These are phyloP conservation scores for Dysdera silvatica DNA, from an alignment of 1,140 invertebrate species.

Conservation along the genomic window DNA sequence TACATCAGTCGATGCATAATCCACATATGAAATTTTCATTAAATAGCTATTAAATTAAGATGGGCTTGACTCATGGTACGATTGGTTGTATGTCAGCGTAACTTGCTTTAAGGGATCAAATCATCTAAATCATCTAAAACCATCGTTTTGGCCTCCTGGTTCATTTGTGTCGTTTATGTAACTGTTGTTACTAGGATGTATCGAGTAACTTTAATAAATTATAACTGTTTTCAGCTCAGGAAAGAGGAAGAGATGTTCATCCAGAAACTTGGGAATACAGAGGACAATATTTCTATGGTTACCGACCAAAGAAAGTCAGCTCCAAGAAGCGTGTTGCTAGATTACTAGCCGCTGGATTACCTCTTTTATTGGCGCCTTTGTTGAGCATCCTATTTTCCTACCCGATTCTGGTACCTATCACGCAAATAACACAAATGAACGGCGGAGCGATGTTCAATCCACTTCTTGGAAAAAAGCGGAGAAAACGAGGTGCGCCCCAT, in stretches of 20 bases:
- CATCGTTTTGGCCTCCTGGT: too few species aligned
- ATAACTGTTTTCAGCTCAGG: background rate
- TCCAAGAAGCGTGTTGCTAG: background rate
- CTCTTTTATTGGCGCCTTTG: slow-evolving; percentile 19
- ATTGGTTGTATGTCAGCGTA: too few species aligned
- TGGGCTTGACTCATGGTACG: too few species aligned
- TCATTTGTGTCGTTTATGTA: too few species aligned
- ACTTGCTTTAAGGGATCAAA: too few species aligned
- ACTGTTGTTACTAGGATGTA: too few species aligned
- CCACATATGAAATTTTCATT: too few species aligned
- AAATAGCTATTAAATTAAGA: background rate
- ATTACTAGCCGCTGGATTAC: slow-evolving; percentile 19
- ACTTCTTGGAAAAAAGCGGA: background rate
- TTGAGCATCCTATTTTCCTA: slow-evolving; percentile 20
- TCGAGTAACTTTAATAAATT: too few species aligned
- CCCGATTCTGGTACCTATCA: slow-evolving; percentile 16
- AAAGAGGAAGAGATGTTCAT: background rate
- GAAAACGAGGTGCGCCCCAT: background rate
- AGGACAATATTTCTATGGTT: slow-evolving; percentile 27
- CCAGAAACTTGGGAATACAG: slow-evolving; percentile 29
- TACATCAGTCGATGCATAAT: too few species aligned
- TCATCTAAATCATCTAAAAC: too few species aligned
- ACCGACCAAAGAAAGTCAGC: background rate
- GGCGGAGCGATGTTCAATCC: background rate
- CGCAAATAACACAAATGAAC: background rate